phyloP scores from a whole-genome alignment of 1,140 invertebrate species.

The Brachionus sp. region DNA sequence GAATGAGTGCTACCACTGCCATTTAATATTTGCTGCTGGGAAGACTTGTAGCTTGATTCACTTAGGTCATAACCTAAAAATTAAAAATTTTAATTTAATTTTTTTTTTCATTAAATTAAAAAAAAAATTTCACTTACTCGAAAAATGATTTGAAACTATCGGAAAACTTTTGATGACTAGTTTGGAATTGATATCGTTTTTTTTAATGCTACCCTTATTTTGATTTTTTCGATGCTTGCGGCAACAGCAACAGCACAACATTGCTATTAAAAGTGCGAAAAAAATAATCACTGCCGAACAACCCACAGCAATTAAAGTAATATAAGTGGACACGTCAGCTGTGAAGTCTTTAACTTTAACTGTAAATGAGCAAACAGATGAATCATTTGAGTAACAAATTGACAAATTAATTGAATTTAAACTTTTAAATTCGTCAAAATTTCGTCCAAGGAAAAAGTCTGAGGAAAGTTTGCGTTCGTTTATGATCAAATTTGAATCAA shows the following conservation, averaged over 20 bases:
- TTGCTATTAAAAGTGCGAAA: not conserved
- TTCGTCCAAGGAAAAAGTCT: not conserved
- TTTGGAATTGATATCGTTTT: slow-evolving; percentile 17
- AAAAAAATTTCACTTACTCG: slow-evolving; percentile 1
- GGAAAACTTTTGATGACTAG: slow-evolving; percentile 44
- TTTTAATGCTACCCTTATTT: slow-evolving; percentile 11
- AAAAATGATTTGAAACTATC: slow-evolving; percentile 1
- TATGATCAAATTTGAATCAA: slow-evolving; percentile 20
- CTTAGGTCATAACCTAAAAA: slow-evolving; percentile 31
- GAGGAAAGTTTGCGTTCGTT: not conserved
- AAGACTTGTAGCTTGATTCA: slow-evolving; percentile 23
- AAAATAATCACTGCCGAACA: slow-evolving; percentile 38
- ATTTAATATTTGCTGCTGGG: slow-evolving; percentile 44
- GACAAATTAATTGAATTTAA: slow-evolving; percentile 3
- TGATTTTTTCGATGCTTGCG: not conserved
- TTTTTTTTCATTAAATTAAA: not conserved
- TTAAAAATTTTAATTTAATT: not conserved
- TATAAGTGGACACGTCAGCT: slow-evolving; percentile 32
- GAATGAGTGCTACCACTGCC: slow-evolving; percentile 21
- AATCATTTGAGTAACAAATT: slow-evolving; percentile 45
- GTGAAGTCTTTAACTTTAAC: slow-evolving; percentile 31
- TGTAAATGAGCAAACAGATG: slow-evolving; percentile 14
- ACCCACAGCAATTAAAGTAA: slow-evolving; percentile 32
- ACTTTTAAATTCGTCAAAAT: slow-evolving; percentile 32
- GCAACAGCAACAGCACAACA: slow-evolving; percentile 43